phyloP scores from a whole-genome alignment of 1,140 invertebrate genomes.

The Paraescarpia echinospica region DNA sequence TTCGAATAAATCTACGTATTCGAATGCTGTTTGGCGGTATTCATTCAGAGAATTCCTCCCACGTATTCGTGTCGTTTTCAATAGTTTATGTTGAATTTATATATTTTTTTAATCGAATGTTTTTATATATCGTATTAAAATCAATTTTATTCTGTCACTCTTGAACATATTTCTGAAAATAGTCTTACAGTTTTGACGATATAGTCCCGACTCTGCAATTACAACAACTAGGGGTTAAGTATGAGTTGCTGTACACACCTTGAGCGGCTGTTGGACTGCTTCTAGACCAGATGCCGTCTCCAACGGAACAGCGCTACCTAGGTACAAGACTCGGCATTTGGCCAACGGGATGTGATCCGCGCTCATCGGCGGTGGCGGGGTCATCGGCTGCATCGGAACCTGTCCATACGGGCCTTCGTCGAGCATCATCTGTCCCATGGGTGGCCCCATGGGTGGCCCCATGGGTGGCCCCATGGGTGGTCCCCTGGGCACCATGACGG shows the following conservation, averaged over 20 bases:
- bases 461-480: background rate
- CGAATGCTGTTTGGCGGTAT: too few species aligned
- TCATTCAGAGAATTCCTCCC: too few species aligned
- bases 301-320: slow-evolving; percentile 95
- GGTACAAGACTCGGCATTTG: slow-evolving; percentile 90
- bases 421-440: background rate
- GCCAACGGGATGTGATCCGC: slow-evolving; percentile 32
- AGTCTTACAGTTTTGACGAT: too few species aligned
- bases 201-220: too few species aligned
- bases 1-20: too few species aligned
- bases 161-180: too few species aligned
- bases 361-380: background rate
- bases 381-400: background rate
- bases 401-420: background rate
- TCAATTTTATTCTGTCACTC: too few species aligned
- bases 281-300: slow-evolving; percentile 93
- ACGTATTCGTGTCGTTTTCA: too few species aligned
- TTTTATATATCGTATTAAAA: too few species aligned
- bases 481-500: too few species aligned
- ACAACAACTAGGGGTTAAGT: background rate
- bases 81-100: too few species aligned
- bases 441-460: background rate
- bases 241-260: slow-evolving; percentile 62
- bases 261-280: slow-evolving; percentile 94
- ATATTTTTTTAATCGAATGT: too few species aligned